Evolutionary conservation across 2,113 vertebrate species (phyloP).

Genomic region (Nyctereutes procyonoides): DNA sequence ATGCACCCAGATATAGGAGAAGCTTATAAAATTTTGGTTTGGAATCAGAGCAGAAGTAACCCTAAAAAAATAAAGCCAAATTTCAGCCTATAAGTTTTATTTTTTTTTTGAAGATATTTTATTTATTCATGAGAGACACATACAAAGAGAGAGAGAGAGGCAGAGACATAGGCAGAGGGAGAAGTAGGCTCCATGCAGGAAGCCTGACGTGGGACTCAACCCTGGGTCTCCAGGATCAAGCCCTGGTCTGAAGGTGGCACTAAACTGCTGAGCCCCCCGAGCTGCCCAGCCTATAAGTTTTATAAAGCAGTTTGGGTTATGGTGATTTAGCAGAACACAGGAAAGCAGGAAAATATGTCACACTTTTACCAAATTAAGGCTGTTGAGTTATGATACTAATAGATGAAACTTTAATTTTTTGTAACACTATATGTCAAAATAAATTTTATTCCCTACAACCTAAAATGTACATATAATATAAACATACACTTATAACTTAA

Average conservation of each 20-base stretch:
- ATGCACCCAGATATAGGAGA: slow-evolving; percentile 98
- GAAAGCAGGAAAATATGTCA: background rate
- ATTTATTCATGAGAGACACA: too few species aligned
- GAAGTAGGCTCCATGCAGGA: too few species aligned
- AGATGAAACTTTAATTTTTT: background rate
- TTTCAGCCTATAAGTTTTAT: slow-evolving; percentile 74
- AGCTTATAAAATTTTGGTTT: slow-evolving; percentile 94
- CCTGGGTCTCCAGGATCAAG: too few species aligned
- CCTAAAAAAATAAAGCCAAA: slow-evolving; percentile 86
- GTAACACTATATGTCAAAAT: background rate
- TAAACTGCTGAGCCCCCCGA: too few species aligned
- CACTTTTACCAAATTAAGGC: background rate
- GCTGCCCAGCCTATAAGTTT: too few species aligned
- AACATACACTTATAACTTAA: slow-evolving; percentile 84
- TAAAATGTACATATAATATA: slow-evolving; percentile 89
- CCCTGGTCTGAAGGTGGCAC: too few species aligned
- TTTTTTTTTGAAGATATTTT: too few species aligned
- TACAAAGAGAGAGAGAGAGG: too few species aligned
- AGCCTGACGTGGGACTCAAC: too few species aligned
- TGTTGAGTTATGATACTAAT: slow-evolving; percentile 78
- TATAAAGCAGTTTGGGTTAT: background rate
- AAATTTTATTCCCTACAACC: slow-evolving; percentile 81
- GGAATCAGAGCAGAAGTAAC: slow-evolving; percentile 77
- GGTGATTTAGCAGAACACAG: background rate
- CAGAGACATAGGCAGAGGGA: too few species aligned